These are phyloP conservation scores for Characodon lateralis DNA, from an alignment of 2,797 vertebrate genomes.

Conservation along the genomic window DNA sequence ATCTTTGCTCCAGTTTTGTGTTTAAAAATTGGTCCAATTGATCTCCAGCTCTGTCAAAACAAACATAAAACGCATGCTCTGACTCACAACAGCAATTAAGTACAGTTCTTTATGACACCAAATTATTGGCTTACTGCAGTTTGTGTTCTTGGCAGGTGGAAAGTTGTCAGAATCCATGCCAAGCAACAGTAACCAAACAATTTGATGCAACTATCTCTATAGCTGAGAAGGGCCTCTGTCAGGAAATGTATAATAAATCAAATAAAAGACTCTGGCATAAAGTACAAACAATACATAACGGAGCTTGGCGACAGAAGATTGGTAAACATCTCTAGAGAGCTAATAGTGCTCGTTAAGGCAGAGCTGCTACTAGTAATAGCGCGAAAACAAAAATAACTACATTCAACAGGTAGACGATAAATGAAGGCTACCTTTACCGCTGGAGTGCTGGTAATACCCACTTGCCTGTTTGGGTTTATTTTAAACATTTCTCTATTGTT, in stretches of 20 bases:
- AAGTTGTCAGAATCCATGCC: constrained; percentile 18
- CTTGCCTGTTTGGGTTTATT: not conserved
- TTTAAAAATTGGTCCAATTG: not conserved
- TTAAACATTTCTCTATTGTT: not conserved
- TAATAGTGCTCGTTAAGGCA: not conserved
- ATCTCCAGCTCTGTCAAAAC: constrained; percentile 1
- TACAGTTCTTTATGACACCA: constrained; percentile 10
- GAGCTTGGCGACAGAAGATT: not conserved
- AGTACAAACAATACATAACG: not conserved
- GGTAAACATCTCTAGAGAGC: not conserved
- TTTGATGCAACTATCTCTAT: not conserved
- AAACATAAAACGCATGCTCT: not conserved
- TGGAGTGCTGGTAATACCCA: not conserved
- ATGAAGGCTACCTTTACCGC: not conserved
- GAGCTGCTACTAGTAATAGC: constrained; percentile 2
- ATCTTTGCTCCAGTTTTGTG: not conserved
- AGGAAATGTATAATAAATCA: not conserved
- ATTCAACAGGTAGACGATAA: constrained; percentile 51
- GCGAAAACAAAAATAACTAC: not conserved
- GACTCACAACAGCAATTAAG: not conserved
- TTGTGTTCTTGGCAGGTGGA: constrained; percentile 55
- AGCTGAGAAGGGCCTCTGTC: not conserved
- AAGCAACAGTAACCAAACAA: not conserved
- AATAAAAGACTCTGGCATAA: rapidly evolving
- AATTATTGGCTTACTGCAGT: constrained; percentile 48